A percentile compares a stretch with the other conserved stretches of the same genome.
These are phyloP conservation scores for Hyalella azteca DNA, from an alignment of 2,888 invertebrate genomes.

Conservation along the genomic window DNA sequence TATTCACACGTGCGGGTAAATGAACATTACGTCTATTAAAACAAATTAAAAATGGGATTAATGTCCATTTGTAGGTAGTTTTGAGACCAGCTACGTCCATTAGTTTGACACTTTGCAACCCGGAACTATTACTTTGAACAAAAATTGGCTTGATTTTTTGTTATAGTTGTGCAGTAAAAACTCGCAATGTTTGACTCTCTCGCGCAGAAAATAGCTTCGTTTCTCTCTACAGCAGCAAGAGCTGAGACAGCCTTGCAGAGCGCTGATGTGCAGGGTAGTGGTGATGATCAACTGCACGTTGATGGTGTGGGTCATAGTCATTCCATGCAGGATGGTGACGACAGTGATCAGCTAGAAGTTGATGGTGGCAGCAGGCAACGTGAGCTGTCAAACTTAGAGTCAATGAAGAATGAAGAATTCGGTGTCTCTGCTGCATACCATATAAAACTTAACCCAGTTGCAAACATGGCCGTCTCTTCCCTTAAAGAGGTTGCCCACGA, in stretches of 20 bases:
- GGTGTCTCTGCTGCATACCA: background rate
- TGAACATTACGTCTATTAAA: too few relatives aligned
- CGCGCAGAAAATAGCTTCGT: background rate
- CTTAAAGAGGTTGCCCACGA: too few relatives aligned
- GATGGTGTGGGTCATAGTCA: too few relatives aligned
- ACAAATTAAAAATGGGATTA: background rate
- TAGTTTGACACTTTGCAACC: too few relatives aligned
- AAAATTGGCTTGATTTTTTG: background rate
- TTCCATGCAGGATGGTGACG: too few relatives aligned
- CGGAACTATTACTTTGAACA: background rate
- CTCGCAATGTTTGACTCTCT: background rate
- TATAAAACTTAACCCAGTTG: background rate
- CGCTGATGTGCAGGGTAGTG: too few relatives aligned
- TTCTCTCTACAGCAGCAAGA: background rate
- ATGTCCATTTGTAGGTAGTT: background rate
- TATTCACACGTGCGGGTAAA: too few relatives aligned
- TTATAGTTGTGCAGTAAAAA: background rate
- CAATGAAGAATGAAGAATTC: background rate
- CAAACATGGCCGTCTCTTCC: too few relatives aligned
- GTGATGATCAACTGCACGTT: too few relatives aligned
- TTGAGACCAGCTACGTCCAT: background rate
- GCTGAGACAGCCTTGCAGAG: background rate
- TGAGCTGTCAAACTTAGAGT: background rate
- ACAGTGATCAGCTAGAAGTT: too few relatives aligned
- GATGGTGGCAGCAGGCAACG: too few relatives aligned